A percentile compares a stretch with the other conserved stretches of the same genome.
Evolutionary conservation across 2,888 invertebrate species (phyloP).

Genomic region (Halictus ligatus): DNA sequence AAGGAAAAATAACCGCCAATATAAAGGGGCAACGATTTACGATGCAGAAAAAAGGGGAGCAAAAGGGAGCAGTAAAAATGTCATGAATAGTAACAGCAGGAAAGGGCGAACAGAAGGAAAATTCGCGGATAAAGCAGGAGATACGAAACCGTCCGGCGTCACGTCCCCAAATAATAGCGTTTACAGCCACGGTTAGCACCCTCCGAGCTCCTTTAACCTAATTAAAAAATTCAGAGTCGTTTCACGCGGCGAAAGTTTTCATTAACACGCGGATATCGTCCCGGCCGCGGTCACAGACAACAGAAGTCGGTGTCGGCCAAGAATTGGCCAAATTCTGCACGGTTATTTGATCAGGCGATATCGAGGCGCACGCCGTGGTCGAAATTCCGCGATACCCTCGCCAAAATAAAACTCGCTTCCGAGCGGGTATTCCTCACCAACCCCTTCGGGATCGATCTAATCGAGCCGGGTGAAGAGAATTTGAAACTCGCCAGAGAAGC

Average conservation of each 20-base stretch:
- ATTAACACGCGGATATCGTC: background rate
- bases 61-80: background rate
- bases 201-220: background rate
- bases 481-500: background rate
- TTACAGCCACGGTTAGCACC: background rate
- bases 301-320: background rate
- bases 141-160: background rate
- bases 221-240: background rate
- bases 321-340: background rate
- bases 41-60: background rate
- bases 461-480: background rate
- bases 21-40: background rate
- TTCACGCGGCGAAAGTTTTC: background rate
- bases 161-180: background rate
- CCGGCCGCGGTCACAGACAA: background rate
- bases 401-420: constrained; percentile 3
- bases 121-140: background rate
- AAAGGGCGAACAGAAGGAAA: background rate
- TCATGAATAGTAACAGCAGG: background rate
- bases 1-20: background rate
- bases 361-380: too few relatives aligned
- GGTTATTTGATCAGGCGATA: constrained; percentile 9
- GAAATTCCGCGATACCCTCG: background rate
- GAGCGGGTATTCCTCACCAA: background rate
- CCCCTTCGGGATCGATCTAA: background rate